A percentile compares a stretch with the other conserved stretches of the same genome.
phyloP scores from a whole-genome alignment of 2,797 vertebrate genomes.

The Adelosebastes latens region DNA sequence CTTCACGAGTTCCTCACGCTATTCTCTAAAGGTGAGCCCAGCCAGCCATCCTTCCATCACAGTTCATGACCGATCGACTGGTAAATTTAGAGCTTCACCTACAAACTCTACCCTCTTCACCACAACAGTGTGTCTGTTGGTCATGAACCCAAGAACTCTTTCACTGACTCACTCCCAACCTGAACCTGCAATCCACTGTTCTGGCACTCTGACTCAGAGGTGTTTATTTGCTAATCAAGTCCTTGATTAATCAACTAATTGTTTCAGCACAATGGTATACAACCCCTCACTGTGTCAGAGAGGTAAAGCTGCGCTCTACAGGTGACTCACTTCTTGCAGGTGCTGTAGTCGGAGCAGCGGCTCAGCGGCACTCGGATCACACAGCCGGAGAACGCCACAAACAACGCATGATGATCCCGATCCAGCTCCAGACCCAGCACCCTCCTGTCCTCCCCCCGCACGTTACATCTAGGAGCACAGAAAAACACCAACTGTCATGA shows the following conservation, averaged over 20 bases:
- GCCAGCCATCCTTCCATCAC: too few relatives aligned
- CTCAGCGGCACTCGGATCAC: conserved; percentile 90
- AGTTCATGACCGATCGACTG: not conserved
- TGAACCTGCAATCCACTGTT: not conserved
- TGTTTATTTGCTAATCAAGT: not conserved
- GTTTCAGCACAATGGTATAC: not conserved
- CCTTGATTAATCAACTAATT: not conserved
- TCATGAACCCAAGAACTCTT: not conserved
- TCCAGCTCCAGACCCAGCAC: conserved; percentile 90
- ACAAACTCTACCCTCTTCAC: not conserved
- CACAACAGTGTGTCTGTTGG: not conserved
- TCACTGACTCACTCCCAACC: not conserved
- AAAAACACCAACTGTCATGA: not conserved
- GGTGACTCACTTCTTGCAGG: conserved; percentile 87
- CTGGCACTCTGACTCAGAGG: too few relatives aligned
- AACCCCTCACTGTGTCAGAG: not conserved
- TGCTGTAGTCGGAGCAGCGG: conserved; percentile 83
- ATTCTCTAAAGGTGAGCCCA: not conserved
- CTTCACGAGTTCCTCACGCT: not conserved
- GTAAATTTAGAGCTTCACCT: not conserved
- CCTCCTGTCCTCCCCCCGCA: conserved; percentile 83
- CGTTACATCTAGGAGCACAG: conserved; percentile 82
- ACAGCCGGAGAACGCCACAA: conserved; percentile 91
- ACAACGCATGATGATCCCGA: conserved; percentile 87
- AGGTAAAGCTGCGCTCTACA: not conserved